A percentile compares a stretch with the other conserved stretches of the same genome.
Evolutionary conservation across 2,797 vertebrate species (phyloP).

Genomic region (Liparis tanakae): DNA sequence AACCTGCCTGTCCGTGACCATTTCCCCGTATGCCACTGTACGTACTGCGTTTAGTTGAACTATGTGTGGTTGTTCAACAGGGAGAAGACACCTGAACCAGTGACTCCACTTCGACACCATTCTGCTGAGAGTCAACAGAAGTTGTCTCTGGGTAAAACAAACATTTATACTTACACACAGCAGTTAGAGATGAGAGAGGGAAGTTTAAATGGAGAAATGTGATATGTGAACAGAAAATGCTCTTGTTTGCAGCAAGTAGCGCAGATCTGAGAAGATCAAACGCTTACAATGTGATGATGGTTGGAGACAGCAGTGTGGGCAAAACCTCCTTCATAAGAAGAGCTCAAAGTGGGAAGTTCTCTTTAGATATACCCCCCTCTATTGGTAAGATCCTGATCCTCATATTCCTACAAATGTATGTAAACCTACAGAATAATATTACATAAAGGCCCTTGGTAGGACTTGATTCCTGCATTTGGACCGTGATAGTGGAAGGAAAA

Average conservation of each 20-base stretch:
- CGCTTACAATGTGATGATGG: constrained; percentile 84
- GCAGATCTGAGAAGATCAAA: constrained; percentile 19
- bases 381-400: constrained; percentile 83
- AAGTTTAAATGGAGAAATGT: neutral
- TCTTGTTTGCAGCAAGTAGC: constrained; percentile 39
- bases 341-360: constrained; percentile 82
- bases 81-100: constrained; percentile 9
- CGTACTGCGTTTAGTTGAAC: constrained; percentile 4
- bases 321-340: constrained; percentile 93
- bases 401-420: neutral
- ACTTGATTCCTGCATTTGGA: constrained; percentile 89
- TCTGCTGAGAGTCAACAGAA: constrained; percentile 21
- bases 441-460: constrained; percentile 75
- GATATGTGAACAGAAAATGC: neutral
- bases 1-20: neutral
- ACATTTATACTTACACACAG: neutral
- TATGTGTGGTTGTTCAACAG: constrained; percentile 38
- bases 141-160: constrained; percentile 61
- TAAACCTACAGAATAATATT: constrained; percentile 8
- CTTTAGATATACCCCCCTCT: constrained; percentile 78
- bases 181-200: neutral
- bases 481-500: constrained; percentile 84
- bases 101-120: constrained; percentile 15
- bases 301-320: constrained; percentile 91
- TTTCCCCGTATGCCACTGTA: neutral